These are phyloP conservation scores for Melolontha melolontha DNA, from an alignment of 2,888 invertebrate species.

Conservation along the genomic window DNA sequence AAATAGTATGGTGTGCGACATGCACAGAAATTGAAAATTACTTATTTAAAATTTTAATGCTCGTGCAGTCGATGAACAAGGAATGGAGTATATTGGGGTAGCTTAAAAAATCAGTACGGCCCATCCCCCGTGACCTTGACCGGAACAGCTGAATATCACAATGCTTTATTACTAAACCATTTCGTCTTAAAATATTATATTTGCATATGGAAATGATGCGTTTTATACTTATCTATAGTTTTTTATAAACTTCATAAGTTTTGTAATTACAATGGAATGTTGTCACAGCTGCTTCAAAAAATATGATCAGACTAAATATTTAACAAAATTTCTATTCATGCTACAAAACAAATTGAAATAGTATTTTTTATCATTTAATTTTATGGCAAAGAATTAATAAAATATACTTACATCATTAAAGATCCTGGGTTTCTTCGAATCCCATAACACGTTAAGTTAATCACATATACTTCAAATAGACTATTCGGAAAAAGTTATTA, in stretches of 20 bases:
- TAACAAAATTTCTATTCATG: conserved; percentile 2
- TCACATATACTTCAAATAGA: conserved; percentile 31
- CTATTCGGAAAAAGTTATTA: background rate
- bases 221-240: background rate
- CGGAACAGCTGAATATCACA: conserved; percentile 50
- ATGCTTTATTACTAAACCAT: conserved; percentile 8
- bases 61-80: conserved; percentile 3
- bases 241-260: too few relatives aligned
- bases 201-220: background rate
- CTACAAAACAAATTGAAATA: background rate
- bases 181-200: conserved; percentile 8
- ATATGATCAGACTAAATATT: background rate
- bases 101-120: conserved; percentile 27
- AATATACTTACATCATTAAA: conserved; percentile 39
- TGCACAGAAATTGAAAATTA: too few relatives aligned
- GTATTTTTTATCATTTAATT: background rate
- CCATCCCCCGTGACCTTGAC: conserved; percentile 51
- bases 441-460: conserved; percentile 30
- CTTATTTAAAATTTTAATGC: background rate
- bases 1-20: too few relatives aligned
- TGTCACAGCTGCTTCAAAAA: too few relatives aligned
- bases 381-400: background rate
- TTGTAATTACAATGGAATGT: too few relatives aligned
- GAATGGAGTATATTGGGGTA: conserved; percentile 20
- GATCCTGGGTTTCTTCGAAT: conserved; percentile 19